Evolutionary conservation across 2,888 invertebrate genomes (phyloP).

Genomic region (Chrysolina americana): DNA sequence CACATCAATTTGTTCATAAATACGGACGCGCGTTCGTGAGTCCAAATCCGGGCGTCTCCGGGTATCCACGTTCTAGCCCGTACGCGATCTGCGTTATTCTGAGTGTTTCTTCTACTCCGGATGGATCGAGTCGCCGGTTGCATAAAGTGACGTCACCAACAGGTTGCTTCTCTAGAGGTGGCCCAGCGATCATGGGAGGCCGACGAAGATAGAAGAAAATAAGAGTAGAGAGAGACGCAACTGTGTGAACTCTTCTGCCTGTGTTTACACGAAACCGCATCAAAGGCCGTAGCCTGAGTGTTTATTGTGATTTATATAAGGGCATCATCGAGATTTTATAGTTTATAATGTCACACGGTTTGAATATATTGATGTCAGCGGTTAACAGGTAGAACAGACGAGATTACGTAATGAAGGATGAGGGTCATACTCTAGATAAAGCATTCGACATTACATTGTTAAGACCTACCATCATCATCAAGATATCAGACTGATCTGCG

Average conservation of each 20-base stretch:
- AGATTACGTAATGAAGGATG: not conserved
- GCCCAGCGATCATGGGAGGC: slow-evolving; percentile 64
- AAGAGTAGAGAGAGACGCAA: slow-evolving; percentile 28
- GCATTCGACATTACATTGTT: too few relatives aligned
- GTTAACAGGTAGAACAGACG: not conserved
- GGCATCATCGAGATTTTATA: slow-evolving; percentile 28
- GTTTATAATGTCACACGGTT: slow-evolving; percentile 14
- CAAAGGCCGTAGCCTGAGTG: slow-evolving; percentile 32
- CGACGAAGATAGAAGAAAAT: slow-evolving; percentile 46
- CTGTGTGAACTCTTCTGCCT: slow-evolving; percentile 43
- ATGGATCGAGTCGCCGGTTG: slow-evolving; percentile 45
- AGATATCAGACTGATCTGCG: too few relatives aligned
- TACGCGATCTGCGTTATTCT: slow-evolving; percentile 42
- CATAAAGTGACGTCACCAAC: slow-evolving; percentile 64
- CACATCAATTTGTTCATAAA: slow-evolving; percentile 21
- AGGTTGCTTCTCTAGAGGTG: slow-evolving; percentile 65
- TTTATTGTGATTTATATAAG: slow-evolving; percentile 43
- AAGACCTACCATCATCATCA: too few relatives aligned
- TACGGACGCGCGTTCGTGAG: slow-evolving; percentile 4
- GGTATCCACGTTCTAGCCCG: slow-evolving; percentile 29
- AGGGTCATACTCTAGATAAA: not conserved
- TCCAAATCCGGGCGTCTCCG: not conserved
- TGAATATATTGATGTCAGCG: not conserved
- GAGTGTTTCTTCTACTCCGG: slow-evolving; percentile 39
- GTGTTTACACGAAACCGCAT: slow-evolving; percentile 45